Evolutionary conservation across 2,797 vertebrate genomes (phyloP).

Genomic region (Atherinosoma microstoma): DNA sequence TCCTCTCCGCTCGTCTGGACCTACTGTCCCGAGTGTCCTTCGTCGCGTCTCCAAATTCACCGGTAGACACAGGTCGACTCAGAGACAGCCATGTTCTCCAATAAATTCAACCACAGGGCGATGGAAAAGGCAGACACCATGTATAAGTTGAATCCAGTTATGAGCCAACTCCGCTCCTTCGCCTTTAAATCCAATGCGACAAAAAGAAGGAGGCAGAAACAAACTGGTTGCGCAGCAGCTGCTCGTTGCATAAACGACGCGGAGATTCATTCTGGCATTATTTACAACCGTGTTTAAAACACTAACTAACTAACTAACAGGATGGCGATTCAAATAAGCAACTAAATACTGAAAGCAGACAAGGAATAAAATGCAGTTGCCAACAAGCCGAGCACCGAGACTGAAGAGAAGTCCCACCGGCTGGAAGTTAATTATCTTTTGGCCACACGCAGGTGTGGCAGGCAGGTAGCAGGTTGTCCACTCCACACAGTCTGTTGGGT

Average conservation of each 20-base stretch:
- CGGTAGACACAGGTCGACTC: neutral
- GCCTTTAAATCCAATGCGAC: constrained; percentile 75
- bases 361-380: neutral
- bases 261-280: neutral
- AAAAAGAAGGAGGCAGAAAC: constrained; percentile 53
- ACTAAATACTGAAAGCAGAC: neutral
- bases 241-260: constrained; percentile 11
- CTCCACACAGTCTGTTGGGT: neutral
- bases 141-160: constrained; percentile 11
- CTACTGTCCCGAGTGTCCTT: constrained; percentile 2
- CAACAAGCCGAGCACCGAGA: neutral
- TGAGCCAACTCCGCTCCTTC: constrained; percentile 42
- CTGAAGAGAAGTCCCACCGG: constrained; percentile 9
- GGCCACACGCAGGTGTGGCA: constrained; percentile 60
- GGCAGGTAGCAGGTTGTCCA: constrained; percentile 22
- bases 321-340: neutral
- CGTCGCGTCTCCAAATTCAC: constrained; percentile 28
- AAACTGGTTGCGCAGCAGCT: constrained; percentile 57
- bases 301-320: neutral
- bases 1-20: constrained; percentile 16
- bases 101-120: neutral
- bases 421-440: constrained; percentile 43
- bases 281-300: neutral
- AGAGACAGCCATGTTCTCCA: neutral
- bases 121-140: constrained; percentile 5